phyloP scores from a whole-genome alignment of 2,113 vertebrate species.

The Oreochromis niloticus region DNA sequence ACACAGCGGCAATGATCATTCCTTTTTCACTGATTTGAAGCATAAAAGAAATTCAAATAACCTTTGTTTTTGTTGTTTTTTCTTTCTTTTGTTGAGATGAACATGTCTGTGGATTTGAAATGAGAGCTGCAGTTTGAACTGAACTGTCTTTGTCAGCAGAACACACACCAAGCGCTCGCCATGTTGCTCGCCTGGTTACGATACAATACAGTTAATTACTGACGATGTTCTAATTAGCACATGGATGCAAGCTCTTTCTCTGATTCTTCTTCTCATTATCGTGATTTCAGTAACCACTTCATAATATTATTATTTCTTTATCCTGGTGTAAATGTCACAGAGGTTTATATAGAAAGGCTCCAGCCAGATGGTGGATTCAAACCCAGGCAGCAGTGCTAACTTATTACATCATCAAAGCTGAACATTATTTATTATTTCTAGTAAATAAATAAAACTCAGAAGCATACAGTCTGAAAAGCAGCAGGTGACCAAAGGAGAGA shows the following conservation, averaged over 20 bases:
- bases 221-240: neutral
- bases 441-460: neutral
- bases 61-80: neutral
- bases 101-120: neutral
- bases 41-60: neutral
- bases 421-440: neutral
- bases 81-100: neutral
- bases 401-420: neutral
- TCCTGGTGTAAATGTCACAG: neutral
- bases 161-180: neutral
- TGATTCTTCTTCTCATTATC: neutral
- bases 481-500: neutral
- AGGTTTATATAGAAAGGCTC: neutral
- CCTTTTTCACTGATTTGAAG: neutral
- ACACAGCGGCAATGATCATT: neutral
- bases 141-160: neutral
- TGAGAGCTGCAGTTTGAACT: neutral
- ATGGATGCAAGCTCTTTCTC: neutral
- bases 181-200: neutral
- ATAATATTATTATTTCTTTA: neutral
- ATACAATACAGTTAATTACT: too few relatives aligned
- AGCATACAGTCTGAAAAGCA: accelerated
- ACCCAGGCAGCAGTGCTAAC: neutral
- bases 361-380: neutral
- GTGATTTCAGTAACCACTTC: neutral